These are phyloP conservation scores for Hydrochoerus hydrochaeris DNA, from an alignment of 2,113 vertebrate species.

Conservation along the genomic window DNA sequence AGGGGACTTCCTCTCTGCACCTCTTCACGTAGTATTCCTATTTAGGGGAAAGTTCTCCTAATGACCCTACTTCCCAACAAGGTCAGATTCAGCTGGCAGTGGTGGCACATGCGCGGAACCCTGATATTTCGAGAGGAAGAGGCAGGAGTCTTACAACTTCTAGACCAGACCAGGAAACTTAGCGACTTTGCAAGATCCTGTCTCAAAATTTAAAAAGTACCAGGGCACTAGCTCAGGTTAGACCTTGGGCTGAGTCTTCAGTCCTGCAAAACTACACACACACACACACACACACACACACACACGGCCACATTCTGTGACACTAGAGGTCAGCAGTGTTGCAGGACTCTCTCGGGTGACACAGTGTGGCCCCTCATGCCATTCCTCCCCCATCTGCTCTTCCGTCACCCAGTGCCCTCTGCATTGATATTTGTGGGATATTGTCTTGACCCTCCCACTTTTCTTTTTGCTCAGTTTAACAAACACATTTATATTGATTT, in stretches of 20 bases:
- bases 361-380: accelerated
- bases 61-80: not conserved
- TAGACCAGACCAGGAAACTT: not conserved
- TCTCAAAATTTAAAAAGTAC: not conserved
- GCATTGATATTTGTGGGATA: not conserved
- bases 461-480: not conserved
- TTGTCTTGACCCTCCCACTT: not conserved
- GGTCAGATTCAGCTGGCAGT: not conserved
- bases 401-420: not conserved
- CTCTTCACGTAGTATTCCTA: not conserved
- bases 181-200: not conserved
- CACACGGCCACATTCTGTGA: not conserved
- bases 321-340: not conserved
- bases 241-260: not conserved
- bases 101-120: not conserved
- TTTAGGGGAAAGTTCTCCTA: not conserved
- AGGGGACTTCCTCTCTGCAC: accelerated
- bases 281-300: not conserved
- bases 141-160: not conserved
- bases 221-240: not conserved
- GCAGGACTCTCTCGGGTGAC: not conserved
- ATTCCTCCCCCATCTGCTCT: not conserved
- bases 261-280: not conserved
- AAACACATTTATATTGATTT: not conserved
- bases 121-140: not conserved